phyloP scores from a whole-genome alignment of 2,888 invertebrate genomes.

The Euproctis similis region DNA sequence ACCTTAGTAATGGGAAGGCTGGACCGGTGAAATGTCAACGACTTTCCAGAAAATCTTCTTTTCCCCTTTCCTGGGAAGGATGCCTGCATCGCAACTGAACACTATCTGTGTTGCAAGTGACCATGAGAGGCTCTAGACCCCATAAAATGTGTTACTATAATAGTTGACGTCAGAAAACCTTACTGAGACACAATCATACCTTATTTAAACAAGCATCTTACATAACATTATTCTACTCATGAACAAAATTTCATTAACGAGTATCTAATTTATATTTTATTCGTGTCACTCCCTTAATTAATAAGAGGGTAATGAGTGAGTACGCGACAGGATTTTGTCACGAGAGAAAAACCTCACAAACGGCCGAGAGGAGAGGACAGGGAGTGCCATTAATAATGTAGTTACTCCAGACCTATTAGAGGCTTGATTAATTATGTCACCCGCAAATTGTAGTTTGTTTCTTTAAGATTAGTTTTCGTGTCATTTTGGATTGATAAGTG shows the following conservation, averaged over 20 bases:
- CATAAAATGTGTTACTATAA: no score
- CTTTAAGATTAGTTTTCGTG: no score
- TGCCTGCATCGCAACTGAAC: no score
- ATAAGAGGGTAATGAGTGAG: slow-evolving; percentile 8
- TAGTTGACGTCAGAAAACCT: no score
- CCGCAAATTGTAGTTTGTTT: no score
- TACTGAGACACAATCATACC: no score
- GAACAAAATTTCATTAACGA: slow-evolving; percentile 2
- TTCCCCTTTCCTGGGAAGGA: no score
- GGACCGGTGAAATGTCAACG: no score
- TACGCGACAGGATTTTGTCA: slow-evolving; percentile 3
- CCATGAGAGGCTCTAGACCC: no score
- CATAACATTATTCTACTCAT: slow-evolving; percentile 1
- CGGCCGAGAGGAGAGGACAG: not conserved
- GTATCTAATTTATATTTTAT: slow-evolving; percentile 5
- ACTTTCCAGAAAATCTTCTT: no score
- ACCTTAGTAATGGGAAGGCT: no score
- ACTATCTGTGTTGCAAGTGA: no score
- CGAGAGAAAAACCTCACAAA: slow-evolving; percentile 3
- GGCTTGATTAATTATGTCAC: not conserved
- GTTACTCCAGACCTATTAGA: not conserved
- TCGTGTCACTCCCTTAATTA: slow-evolving; percentile 10
- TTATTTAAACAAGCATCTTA: not conserved
- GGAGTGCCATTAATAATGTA: not conserved
- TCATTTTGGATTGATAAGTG: not conserved